Conservation (phyloP, 30 jellyfish, hydroid and myxozoan genomes). For the Morbakka virulenta region DNA sequence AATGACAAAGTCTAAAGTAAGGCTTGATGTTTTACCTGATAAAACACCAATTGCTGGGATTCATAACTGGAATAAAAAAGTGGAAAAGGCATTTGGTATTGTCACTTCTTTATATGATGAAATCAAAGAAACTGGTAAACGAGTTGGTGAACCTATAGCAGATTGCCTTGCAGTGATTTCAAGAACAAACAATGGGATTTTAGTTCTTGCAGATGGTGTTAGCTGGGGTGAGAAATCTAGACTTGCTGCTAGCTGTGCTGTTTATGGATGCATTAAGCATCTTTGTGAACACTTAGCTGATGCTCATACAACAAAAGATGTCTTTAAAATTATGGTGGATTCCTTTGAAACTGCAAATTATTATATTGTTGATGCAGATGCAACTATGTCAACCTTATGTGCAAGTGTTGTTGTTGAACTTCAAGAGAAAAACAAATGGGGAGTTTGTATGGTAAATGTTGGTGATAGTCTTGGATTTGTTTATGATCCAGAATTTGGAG, state of each 20-base stretch:
- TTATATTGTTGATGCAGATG: conserved; percentile 70
- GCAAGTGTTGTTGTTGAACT: conserved; percentile 83
- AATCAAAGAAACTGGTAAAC: conserved; percentile 1
- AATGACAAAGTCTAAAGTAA: conserved; percentile 2
- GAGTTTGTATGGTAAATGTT: conserved; percentile 81
- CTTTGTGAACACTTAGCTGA: conserved; percentile 8
- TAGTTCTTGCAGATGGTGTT: conserved; percentile 91
- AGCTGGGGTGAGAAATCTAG: conserved; percentile 91
- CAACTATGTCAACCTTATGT: conserved; percentile 80
- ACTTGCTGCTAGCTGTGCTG: conserved; percentile 75
- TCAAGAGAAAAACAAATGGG: conserved; percentile 79
- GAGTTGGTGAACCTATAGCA: conserved; percentile 88
- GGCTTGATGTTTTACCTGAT: neutral
- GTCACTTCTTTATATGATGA: conserved; percentile 66
- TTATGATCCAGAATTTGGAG: conserved; percentile 61
- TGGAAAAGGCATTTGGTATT: conserved; percentile 73
- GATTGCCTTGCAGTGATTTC: conserved; percentile 77
- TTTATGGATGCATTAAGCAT: conserved; percentile 69
- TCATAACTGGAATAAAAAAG: conserved; percentile 59
- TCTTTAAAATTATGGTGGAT: conserved; percentile 54
- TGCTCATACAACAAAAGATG: conserved; percentile 68
- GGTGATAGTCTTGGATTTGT: conserved; percentile 90
- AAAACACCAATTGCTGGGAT: conserved; percentile 55
- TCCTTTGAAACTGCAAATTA: conserved; percentile 79
- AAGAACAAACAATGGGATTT: conserved; percentile 53